These are phyloP conservation scores for Drosophila oshimai DNA, from an alignment of 1,140 invertebrate species.

Conservation along the genomic window DNA sequence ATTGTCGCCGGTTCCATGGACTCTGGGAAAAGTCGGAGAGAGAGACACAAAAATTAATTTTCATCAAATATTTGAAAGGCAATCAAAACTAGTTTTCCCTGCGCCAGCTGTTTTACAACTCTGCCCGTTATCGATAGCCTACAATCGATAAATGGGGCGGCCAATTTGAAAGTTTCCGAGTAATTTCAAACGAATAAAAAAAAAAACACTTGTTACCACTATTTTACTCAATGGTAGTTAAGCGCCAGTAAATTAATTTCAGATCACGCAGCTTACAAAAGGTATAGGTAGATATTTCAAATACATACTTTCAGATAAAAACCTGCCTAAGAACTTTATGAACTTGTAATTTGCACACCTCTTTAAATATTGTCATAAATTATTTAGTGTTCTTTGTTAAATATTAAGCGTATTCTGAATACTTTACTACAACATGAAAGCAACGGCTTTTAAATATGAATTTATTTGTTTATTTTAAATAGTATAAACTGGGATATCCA, in stretches of 20 bases:
- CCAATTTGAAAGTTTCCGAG: background rate
- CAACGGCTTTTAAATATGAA: too few relatives aligned
- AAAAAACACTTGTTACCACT: background rate
- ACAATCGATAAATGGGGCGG: background rate
- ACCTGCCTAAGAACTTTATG: too few relatives aligned
- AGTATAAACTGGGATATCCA: too few relatives aligned
- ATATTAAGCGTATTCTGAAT: background rate
- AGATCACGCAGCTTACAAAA: background rate
- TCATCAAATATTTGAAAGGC: background rate
- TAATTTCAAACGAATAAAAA: background rate
- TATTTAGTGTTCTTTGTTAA: background rate
- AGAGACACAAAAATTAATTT: background rate
- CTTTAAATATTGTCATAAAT: too few relatives aligned
- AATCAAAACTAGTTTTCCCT: background rate
- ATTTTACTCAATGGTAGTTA: background rate
- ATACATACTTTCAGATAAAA: too few relatives aligned
- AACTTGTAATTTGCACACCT: too few relatives aligned
- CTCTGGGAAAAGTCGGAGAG: conserved; percentile 26
- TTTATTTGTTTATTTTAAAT: too few relatives aligned
- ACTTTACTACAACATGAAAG: too few relatives aligned
- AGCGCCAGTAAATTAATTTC: background rate
- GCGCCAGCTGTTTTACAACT: background rate
- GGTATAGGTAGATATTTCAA: too few relatives aligned
- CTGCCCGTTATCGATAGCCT: background rate
- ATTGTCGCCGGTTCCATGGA: conserved; percentile 36